These are phyloP conservation scores for Metalampra italica DNA, from an alignment of 2,888 invertebrate species.

Conservation along the genomic window DNA sequence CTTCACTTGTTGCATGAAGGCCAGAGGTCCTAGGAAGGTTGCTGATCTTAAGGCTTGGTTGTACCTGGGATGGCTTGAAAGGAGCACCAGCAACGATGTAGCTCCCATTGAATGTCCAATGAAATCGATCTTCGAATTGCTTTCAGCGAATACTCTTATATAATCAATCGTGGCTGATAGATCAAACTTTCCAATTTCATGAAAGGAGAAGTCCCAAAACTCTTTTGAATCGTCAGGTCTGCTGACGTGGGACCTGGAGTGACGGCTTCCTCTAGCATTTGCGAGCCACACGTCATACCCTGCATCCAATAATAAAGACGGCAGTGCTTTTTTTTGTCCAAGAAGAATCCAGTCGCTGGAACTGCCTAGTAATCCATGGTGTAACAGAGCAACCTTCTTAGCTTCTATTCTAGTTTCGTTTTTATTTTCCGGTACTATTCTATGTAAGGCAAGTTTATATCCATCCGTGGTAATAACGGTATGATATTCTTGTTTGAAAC, in stretches of 20 bases:
- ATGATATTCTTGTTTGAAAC: constrained; percentile 32
- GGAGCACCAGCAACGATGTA: constrained; percentile 37
- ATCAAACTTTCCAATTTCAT: constrained; percentile 48
- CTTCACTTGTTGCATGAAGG: constrained; percentile 37
- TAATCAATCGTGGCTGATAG: constrained; percentile 37
- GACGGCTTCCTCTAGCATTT: constrained; percentile 52
- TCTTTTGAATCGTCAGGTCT: constrained; percentile 17
- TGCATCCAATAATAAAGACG: constrained; percentile 63
- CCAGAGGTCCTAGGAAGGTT: constrained; percentile 39
- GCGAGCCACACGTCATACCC: constrained; percentile 78
- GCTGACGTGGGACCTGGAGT: constrained; percentile 29
- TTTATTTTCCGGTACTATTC: constrained; percentile 19
- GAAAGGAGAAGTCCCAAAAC: constrained; percentile 48
- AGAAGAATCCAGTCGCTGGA: constrained; percentile 46
- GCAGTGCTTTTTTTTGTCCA: constrained; percentile 32
- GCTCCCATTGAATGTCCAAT: constrained; percentile 46
- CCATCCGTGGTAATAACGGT: constrained; percentile 36
- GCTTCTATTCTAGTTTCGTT: constrained; percentile 1
- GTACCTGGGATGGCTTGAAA: constrained; percentile 33
- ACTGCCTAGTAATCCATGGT: constrained; percentile 42
- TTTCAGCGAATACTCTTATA: constrained; percentile 22
- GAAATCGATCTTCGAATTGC: constrained; percentile 27
- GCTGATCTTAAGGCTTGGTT: constrained; percentile 33
- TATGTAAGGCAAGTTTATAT: constrained; percentile 35
- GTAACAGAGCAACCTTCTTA: constrained; percentile 27